A percentile compares a stretch with the other conserved stretches of the same genome.
Evolutionary conservation across 37 sponge, comb jelly and placozoan species (phyloP).

Genomic region (Geodia barretti): DNA sequence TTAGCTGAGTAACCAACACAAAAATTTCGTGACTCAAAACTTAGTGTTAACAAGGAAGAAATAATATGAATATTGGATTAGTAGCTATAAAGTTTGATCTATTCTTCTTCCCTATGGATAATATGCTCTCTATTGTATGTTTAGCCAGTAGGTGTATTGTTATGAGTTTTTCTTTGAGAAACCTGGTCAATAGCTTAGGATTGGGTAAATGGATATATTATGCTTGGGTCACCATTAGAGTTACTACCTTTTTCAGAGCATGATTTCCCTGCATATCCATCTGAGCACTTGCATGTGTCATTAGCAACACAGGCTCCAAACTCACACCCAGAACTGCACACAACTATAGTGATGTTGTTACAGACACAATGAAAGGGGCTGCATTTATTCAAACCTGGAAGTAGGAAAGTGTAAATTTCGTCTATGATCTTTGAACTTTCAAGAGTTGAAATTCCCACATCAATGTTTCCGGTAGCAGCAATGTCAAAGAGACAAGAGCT

Average conservation of each 20-base stretch:
- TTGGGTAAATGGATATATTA: no score
- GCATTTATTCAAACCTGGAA: conserved; percentile 33
- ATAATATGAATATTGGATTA: no score
- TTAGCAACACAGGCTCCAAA: conserved; percentile 68
- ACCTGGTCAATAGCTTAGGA: no score
- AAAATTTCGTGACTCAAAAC: no score
- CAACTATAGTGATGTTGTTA: conserved; percentile 24
- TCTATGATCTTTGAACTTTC: conserved; percentile 21
- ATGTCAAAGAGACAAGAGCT: conserved; percentile 54
- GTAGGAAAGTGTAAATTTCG: conserved; percentile 20
- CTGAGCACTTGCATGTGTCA: conserved; percentile 55
- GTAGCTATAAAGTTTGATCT: no score
- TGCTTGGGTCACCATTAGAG: no score
- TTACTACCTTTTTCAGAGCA: conserved; percentile 46
- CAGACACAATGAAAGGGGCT: not conserved
- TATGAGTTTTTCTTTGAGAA: no score
- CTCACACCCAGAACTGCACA: conserved; percentile 65
- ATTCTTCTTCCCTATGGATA: no score
- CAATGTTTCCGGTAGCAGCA: conserved; percentile 49
- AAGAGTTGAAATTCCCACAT: conserved; percentile 48
- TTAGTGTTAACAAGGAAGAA: no score
- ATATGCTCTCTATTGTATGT: no score
- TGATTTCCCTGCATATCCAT: conserved; percentile 48
- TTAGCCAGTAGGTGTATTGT: no score
- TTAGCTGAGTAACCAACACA: no score